phyloP scores from a whole-genome alignment of 2,113 vertebrate genomes.

The crab-eating macaque (Macaca fascicularis) region DNA sequence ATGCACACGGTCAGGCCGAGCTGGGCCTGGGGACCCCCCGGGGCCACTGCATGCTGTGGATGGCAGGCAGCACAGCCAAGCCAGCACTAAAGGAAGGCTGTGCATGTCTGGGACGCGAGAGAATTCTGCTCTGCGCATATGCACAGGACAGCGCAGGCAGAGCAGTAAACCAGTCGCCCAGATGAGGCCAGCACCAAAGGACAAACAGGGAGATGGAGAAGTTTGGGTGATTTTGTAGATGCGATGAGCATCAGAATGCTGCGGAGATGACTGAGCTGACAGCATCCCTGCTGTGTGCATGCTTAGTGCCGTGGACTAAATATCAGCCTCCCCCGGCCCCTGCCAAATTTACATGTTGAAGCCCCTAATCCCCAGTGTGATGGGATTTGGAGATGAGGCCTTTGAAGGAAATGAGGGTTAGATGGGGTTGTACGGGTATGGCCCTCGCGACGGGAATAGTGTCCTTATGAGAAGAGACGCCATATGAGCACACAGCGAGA shows the following conservation, averaged over 20 bases:
- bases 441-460: neutral
- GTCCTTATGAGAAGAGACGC: neutral
- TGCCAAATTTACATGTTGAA: neutral
- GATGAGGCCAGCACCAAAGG: rapidly evolving
- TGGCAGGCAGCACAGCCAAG: neutral
- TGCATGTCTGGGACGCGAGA: rapidly evolving
- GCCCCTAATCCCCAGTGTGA: neutral
- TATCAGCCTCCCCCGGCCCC: rapidly evolving
- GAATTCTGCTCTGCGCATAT: neutral
- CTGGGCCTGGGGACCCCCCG: neutral
- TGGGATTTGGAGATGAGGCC: neutral
- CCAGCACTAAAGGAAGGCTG: neutral
- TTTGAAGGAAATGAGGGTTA: neutral
- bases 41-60: rapidly evolving
- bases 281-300: neutral
- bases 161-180: neutral
- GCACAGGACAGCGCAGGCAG: neutral
- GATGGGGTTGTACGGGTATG: neutral
- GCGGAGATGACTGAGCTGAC: neutral
- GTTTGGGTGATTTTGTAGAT: neutral
- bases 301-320: neutral
- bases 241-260: neutral
- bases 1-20: neutral
- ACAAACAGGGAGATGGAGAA: neutral
- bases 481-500: rapidly evolving